These are phyloP conservation scores for Neosilurus mollespiculum DNA, from an alignment of 2,797 vertebrate species.

Conservation along the genomic window DNA sequence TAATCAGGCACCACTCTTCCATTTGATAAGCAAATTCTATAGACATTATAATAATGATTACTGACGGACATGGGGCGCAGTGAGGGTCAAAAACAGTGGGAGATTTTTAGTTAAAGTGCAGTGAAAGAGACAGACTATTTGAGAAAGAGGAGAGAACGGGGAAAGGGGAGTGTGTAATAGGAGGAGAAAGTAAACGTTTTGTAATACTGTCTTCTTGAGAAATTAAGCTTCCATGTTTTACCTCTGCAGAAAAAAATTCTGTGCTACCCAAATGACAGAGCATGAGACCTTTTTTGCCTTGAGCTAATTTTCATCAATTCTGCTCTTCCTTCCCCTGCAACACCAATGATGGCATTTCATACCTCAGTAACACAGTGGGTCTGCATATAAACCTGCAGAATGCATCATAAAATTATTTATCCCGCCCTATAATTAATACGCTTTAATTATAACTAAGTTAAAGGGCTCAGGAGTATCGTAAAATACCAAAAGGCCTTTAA, in stretches of 20 bases:
- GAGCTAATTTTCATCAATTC: slow-evolving; percentile 59
- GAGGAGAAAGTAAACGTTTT: neutral
- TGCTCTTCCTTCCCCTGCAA: slow-evolving; percentile 54
- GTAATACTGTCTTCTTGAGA: slow-evolving; percentile 23
- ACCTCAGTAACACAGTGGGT: slow-evolving; percentile 33
- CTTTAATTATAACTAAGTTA: slow-evolving; percentile 51
- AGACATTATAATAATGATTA: slow-evolving; percentile 64
- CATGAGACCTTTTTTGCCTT: slow-evolving; percentile 52
- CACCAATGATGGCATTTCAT: slow-evolving; percentile 42
- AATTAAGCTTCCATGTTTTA: slow-evolving; percentile 19
- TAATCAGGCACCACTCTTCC: slow-evolving; percentile 59
- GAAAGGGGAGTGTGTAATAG: neutral
- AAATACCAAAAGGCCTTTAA: slow-evolving; percentile 32
- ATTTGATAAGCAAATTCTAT: slow-evolving; percentile 55
- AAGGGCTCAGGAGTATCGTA: slow-evolving; percentile 43
- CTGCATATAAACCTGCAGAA: slow-evolving; percentile 28
- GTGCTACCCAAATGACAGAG: slow-evolving; percentile 1
- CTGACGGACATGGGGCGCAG: slow-evolving; percentile 53
- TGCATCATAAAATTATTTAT: slow-evolving; percentile 33
- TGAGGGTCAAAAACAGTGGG: slow-evolving; percentile 44
- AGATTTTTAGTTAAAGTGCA: slow-evolving; percentile 56
- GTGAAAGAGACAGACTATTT: slow-evolving; percentile 52
- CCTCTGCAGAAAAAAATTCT: neutral
- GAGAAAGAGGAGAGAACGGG: slow-evolving; percentile 4
- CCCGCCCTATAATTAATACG: slow-evolving; percentile 39